Conservation (phyloP, 2,888 invertebrate genomes). For the Resseliella maxima region DNA sequence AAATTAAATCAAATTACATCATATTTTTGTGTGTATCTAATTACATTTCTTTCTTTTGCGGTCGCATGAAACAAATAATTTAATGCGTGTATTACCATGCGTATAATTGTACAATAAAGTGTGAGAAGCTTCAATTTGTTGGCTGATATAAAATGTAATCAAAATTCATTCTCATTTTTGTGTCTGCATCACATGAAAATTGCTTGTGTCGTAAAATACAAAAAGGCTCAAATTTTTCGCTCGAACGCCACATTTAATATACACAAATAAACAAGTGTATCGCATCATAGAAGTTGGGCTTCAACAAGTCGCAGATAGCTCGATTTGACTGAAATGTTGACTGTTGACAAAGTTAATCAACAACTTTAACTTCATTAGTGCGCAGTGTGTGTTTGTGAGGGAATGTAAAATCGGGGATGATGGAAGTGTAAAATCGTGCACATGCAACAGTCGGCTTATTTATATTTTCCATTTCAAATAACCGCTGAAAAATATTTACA, state of each 20-base stretch:
- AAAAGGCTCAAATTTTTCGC: neutral
- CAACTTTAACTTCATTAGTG: constrained; percentile 37
- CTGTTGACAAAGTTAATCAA: constrained; percentile 21
- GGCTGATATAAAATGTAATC: neutral
- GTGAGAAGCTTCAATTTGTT: neutral
- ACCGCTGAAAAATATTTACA: neutral
- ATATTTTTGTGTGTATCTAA: neutral
- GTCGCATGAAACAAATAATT: neutral
- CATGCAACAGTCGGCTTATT: neutral
- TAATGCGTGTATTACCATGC: neutral
- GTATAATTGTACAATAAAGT: neutral
- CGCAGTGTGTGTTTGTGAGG: neutral
- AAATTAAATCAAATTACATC: neutral
- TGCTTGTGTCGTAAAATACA: neutral
- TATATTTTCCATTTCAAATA: constrained; percentile 32
- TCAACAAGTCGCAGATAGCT: too few relatives aligned
- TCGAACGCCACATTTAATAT: neutral
- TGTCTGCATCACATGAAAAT: neutral
- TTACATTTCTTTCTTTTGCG: neutral
- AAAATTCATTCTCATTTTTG: neutral
- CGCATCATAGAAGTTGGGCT: too few relatives aligned
- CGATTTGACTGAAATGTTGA: neutral
- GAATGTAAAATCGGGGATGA: too few relatives aligned
- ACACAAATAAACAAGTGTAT: neutral
- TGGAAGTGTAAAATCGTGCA: too few relatives aligned